Percentiles rank a stretch among this genome's conserved stretches.
phyloP scores from a whole-genome alignment of 2,797 vertebrate species.

The Sciurus vulgaris region DNA sequence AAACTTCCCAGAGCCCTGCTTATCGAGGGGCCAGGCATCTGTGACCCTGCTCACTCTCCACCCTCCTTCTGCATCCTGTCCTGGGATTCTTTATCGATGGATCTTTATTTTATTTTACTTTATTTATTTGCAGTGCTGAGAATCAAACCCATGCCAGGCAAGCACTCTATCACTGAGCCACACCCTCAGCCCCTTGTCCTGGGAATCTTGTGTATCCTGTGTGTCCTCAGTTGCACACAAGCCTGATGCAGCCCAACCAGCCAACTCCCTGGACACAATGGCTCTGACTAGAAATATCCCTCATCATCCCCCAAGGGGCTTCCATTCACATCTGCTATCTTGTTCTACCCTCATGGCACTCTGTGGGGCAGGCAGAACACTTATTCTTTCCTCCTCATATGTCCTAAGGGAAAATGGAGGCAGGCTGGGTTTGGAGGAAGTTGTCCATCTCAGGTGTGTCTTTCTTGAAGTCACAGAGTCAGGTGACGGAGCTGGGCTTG shows the following conservation, averaged over 20 bases:
- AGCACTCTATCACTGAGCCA: no score
- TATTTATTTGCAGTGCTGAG: no score
- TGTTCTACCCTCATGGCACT: background rate
- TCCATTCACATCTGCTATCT: background rate
- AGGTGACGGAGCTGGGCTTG: background rate
- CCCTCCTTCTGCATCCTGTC: background rate
- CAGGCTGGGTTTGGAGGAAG: background rate
- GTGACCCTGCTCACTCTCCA: background rate
- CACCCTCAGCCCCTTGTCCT: no score
- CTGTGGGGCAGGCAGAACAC: background rate
- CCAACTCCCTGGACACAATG: background rate
- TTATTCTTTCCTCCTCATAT: background rate
- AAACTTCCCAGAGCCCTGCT: background rate
- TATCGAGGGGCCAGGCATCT: background rate
- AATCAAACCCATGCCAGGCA: no score
- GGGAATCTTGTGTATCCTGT: background rate
- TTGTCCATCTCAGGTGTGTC: background rate
- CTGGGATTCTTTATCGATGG: no score
- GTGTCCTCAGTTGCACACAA: background rate
- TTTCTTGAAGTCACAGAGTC: slow-evolving; percentile 25
- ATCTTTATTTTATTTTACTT: no score
- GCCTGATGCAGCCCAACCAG: background rate
- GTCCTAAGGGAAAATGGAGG: slow-evolving; percentile 26
- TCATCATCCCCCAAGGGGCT: background rate
- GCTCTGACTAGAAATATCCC: background rate